phyloP scores from a whole-genome alignment of 2,888 invertebrate species.

The Trissonchulus latispiculum region DNA sequence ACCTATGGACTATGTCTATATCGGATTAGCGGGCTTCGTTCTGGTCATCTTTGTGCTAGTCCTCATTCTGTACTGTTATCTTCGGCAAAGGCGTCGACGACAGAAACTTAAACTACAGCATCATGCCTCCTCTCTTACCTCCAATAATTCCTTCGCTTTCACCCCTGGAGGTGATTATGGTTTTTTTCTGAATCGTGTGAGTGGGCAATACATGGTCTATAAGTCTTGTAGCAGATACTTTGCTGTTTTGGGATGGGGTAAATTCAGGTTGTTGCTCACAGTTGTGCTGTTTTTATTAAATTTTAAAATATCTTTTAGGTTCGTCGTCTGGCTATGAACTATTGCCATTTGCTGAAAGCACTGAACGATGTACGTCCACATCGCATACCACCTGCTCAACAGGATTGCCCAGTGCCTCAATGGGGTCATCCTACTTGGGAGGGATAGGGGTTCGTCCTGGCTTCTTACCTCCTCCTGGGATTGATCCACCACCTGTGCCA shows the following conservation, averaged over 20 bases:
- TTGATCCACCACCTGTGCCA: no score
- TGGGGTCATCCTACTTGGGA: no score
- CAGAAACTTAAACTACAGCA: neutral
- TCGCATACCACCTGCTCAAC: no score
- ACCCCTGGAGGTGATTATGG: neutral
- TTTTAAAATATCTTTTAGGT: no score
- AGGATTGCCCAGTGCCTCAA: no score
- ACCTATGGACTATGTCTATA: neutral
- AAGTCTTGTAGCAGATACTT: no score
- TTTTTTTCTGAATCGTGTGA: neutral
- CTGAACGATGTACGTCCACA: no score
- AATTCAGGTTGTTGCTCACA: neutral
- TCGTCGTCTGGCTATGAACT: neutral
- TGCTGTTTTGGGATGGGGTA: no score
- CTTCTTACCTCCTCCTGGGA: no score
- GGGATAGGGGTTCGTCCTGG: no score
- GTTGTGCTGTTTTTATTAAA: neutral
- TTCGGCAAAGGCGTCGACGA: neutral
- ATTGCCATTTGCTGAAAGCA: neutral
- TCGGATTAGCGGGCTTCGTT: neutral
- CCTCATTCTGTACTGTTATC: neutral
- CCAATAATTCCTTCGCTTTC: neutral
- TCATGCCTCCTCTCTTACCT: neutral
- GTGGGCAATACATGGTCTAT: no score
- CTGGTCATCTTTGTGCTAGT: neutral